Evolutionary conservation across 2,888 invertebrate genomes (phyloP).

Genomic region (Atherix ibis): DNA sequence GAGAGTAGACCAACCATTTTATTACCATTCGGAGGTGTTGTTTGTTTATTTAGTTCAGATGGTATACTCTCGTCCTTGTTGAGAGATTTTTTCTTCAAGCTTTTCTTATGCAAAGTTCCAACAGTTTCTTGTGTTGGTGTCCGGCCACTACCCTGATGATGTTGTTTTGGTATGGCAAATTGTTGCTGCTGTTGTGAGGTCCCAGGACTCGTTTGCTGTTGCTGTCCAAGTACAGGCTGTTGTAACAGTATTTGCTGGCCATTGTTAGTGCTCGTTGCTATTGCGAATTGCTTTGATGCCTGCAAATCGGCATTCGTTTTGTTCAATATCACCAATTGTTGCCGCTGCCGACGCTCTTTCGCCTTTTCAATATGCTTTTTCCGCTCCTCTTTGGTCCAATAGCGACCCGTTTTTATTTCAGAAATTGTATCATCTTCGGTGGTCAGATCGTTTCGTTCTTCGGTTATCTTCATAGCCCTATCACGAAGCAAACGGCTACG

Average conservation of each 20-base stretch:
- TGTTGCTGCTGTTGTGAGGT: conserved; percentile 32
- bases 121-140: background rate
- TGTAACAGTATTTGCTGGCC: background rate
- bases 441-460: conserved; percentile 45
- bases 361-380: conserved; percentile 57
- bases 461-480: conserved; percentile 46
- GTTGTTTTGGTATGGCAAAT: background rate
- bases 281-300: background rate
- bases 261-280: no score
- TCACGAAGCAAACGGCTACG: conserved; percentile 49
- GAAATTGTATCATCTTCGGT: conserved; percentile 67
- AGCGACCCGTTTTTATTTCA: conserved; percentile 58
- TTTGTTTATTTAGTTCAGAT: no score
- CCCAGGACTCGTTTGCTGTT: background rate
- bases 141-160: background rate
- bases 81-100: conserved; percentile 7
- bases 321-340: conserved; percentile 17
- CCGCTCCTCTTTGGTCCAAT: conserved; percentile 61
- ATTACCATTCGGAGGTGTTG: no score
- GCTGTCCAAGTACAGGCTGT: background rate
- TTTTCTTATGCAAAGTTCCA: conserved; percentile 4
- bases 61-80: conserved; percentile 2
- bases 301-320: conserved; percentile 14
- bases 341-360: conserved; percentile 41
- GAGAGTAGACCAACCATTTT: conserved; percentile 43